Evolutionary conservation across 2,888 invertebrate genomes (phyloP), one percentile per base, ranked within the genome.

Genomic region (Drosophila emarginata): DNA sequence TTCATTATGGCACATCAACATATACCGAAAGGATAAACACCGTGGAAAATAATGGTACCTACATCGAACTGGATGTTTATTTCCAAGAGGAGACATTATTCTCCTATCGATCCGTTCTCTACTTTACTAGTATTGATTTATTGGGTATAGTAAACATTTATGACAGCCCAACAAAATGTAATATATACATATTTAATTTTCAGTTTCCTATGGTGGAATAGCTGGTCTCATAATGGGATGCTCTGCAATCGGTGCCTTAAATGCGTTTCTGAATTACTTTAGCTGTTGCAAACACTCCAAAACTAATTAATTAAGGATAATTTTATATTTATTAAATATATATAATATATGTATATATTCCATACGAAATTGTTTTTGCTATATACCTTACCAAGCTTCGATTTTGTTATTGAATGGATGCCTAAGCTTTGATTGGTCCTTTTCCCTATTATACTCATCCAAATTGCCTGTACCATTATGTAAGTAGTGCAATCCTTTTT

Each of bases 31-130:
- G 54, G 1, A 32, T 68, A 3, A 18, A 51, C 12, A 39, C 26
- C 14, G 4, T 6, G 12, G 50, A 36, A 1, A 60, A n/a, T 28
- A 40, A 45, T 7, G 50, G 6, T 1, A 32, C 61, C 4, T 40
- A 53, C 1, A 23, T 85, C 4, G 80, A 82, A 23, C 40, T 89
- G 3, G 78, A 89, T 32, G 74, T 87, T 3, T 77, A 78, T 50
- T 89, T 80, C 61, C 75, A 87, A 60, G 79, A 87, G 36, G 86
- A 86, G 52, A 89, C 80, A 2, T 75, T 89, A 2, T 84, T 89
- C 64, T 80, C 87, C 4, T 89, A 89, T 68, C 79, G 85, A 23
- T 89, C 85, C 2, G 74, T 72, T 1, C 71, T 89, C 37, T 71
- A 81, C 7, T 82, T 85, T 58, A 81, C 78, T 0, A 40, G 83